Evolutionary conservation across 1,140 invertebrate species (phyloP).

Genomic region (Eueides isabella): DNA sequence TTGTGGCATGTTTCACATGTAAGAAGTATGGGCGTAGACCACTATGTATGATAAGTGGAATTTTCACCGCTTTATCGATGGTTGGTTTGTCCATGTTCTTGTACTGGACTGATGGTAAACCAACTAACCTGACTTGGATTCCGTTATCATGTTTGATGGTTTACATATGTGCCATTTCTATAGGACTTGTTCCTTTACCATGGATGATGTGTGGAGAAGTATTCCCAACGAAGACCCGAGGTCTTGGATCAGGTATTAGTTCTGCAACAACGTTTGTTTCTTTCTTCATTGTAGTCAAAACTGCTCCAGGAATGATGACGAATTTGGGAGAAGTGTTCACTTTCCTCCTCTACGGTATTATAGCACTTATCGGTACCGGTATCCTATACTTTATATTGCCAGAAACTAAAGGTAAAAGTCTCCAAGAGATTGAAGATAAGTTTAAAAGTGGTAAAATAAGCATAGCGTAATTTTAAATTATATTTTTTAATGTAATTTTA

Average conservation of each 20-base stretch:
- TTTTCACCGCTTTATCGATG: slow-evolving; percentile 82
- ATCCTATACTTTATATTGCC: slow-evolving; percentile 87
- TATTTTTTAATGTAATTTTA: slow-evolving; percentile 31
- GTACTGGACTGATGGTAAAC: slow-evolving; percentile 57
- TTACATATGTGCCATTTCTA: slow-evolving; percentile 83
- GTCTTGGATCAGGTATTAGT: slow-evolving; percentile 84
- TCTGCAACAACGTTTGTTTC: slow-evolving; percentile 85
- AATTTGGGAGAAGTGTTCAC: slow-evolving; percentile 83
- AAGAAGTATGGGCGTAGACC: slow-evolving; percentile 83
- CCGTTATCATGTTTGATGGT: slow-evolving; percentile 80
- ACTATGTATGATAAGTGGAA: slow-evolving; percentile 83
- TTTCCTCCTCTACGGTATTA: slow-evolving; percentile 87
- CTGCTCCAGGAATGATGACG: slow-evolving; percentile 84
- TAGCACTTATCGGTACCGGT: slow-evolving; percentile 85
- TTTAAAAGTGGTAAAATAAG: slow-evolving; percentile 73
- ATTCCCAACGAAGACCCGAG: slow-evolving; percentile 83
- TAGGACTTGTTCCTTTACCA: slow-evolving; percentile 85
- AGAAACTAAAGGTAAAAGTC: slow-evolving; percentile 90
- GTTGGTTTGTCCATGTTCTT: slow-evolving; percentile 76
- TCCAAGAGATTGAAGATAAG: slow-evolving; percentile 88
- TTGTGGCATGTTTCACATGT: slow-evolving; percentile 83
- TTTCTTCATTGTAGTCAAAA: slow-evolving; percentile 88
- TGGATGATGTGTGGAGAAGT: slow-evolving; percentile 88
- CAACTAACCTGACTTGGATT: slow-evolving; percentile 75
- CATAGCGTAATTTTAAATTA: slow-evolving; percentile 46